Evolutionary conservation across 2,888 invertebrate species (phyloP), one percentile per base, ranked within the genome.

Genomic region (Drosophila nigricruria): DNA sequence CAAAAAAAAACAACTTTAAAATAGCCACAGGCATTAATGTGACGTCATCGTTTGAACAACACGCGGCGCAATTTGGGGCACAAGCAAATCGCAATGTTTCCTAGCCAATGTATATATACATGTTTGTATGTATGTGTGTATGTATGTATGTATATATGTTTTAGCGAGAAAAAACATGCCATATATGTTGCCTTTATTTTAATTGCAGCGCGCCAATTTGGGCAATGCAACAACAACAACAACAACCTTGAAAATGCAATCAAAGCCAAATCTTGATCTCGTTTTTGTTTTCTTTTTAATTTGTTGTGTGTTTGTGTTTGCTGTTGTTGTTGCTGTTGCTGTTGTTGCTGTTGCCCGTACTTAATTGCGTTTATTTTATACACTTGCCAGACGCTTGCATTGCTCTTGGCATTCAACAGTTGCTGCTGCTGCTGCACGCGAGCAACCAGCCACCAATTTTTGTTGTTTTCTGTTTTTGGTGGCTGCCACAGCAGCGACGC

Each of bases 251-350:
- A 90, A 87, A 89, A 77, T 79, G 90, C 89, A 78, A 74, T 82
- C 74, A 81, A 77, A 77, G 87, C 71, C 86, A 86, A 86, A 89
- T 89, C 85, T 90, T 87, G 84, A 90, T 87, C 90, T 90, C 85
- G 71, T 80, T 80, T 76, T 76, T 80, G 34, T 34, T 8, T 34
- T 50, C 30, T 50, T 34, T 53, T 53, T 36, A 53, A 53, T 53
- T 53, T 53, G 53, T 53, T 53, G 34, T 52, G 32, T 58, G 57
- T 77, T 81, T 66, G 58, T 53, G 58, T 53, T 76, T 57, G 45
- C 38, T 47, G 53, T 8, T 53, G 45, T 1, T 50, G 49, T 12
- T 32, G 30, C 3, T 49, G 18, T 18, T 62, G 42, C 36, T 47
- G 49, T n/a, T 64, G 56, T 32, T 59, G 68, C 23, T 61, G 81